Conservation (phyloP, 2,113 vertebrate genomes). For the Hemichromis elongatus region DNA sequence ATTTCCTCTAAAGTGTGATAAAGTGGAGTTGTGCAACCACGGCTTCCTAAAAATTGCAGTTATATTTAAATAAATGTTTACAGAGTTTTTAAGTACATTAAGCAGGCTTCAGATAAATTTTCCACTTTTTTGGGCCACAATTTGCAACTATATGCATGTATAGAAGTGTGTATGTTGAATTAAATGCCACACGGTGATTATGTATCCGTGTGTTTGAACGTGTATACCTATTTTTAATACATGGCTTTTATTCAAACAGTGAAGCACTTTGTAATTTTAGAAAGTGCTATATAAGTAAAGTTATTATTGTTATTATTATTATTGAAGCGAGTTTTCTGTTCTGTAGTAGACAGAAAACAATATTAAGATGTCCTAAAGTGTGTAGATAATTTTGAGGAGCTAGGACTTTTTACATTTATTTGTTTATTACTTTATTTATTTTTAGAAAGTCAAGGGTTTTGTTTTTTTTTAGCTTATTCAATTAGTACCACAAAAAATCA, state of each 20-base stretch:
- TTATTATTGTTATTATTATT: rapidly evolving
- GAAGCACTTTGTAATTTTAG: background rate
- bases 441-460: background rate
- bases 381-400: background rate
- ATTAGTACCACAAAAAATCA: rapidly evolving
- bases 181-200: rapidly evolving
- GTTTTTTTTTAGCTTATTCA: rapidly evolving
- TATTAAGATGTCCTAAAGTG: background rate
- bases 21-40: background rate
- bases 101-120: background rate
- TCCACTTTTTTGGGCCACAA: background rate
- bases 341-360: rapidly evolving
- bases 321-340: background rate
- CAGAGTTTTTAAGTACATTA: background rate
- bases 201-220: background rate
- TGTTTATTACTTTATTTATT: background rate
- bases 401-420: background rate
- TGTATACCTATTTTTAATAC: background rate
- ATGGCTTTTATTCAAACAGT: background rate
- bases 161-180: background rate
- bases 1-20: background rate
- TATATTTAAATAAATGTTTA: background rate
- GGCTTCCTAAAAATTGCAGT: rapidly evolving
- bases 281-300: background rate
- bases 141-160: background rate